phyloP scores from a whole-genome alignment of 1,140 invertebrate genomes.

The Goniozus legneri region DNA sequence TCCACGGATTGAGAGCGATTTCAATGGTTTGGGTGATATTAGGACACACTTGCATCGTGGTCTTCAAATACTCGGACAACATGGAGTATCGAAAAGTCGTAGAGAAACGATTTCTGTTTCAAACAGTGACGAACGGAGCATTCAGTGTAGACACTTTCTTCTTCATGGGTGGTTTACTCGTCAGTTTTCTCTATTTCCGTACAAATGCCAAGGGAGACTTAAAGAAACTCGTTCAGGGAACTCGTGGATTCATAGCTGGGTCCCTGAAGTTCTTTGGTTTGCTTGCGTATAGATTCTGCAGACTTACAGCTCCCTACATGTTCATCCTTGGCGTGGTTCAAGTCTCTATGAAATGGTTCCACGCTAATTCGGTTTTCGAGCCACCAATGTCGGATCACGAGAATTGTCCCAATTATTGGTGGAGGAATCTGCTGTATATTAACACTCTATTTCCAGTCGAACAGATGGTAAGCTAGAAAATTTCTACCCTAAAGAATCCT shows the following conservation, averaged over 20 bases:
- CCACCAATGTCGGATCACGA: slow-evolving; percentile 74
- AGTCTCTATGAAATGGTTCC: slow-evolving; percentile 78
- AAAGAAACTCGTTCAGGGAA: slow-evolving; percentile 69
- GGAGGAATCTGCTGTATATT: slow-evolving; percentile 80
- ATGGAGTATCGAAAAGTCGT: slow-evolving; percentile 74
- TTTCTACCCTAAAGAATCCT: neutral
- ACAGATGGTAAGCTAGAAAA: slow-evolving; percentile 66
- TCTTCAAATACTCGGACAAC: slow-evolving; percentile 83
- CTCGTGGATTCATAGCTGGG: slow-evolving; percentile 66
- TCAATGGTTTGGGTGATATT: slow-evolving; percentile 93
- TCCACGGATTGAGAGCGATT: slow-evolving; percentile 78
- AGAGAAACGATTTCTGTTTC: slow-evolving; percentile 77
- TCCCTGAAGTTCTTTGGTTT: slow-evolving; percentile 75
- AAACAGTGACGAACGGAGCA: slow-evolving; percentile 80
- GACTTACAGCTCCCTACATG: slow-evolving; percentile 80
- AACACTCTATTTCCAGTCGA: slow-evolving; percentile 82
- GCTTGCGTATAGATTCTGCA: slow-evolving; percentile 70
- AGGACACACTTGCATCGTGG: slow-evolving; percentile 82
- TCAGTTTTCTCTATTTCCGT: slow-evolving; percentile 80
- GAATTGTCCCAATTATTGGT: slow-evolving; percentile 82
- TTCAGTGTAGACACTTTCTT: slow-evolving; percentile 93
- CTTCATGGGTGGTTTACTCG: slow-evolving; percentile 78
- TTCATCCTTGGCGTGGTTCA: slow-evolving; percentile 77
- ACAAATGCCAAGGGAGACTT: slow-evolving; percentile 77
- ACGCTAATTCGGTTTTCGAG: slow-evolving; percentile 76